These are phyloP conservation scores for Toxotes jaculatrix DNA, from an alignment of 2,113 vertebrate genomes.

Conservation along the genomic window DNA sequence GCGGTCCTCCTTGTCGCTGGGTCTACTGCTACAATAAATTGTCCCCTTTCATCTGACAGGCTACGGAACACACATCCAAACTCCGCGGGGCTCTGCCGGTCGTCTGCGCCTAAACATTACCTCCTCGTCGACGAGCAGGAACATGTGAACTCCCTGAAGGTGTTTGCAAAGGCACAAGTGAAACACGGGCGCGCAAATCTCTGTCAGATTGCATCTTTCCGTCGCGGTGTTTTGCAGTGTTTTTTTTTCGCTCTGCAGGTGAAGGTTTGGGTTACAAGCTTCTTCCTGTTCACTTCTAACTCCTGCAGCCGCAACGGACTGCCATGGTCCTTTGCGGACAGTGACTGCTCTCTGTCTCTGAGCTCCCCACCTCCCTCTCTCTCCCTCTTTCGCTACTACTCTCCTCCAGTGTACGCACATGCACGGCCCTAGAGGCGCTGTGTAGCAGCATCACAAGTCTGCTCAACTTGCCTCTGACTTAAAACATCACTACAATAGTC, in stretches of 20 bases:
- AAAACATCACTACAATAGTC: slow-evolving; percentile 39
- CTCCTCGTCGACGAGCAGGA: slow-evolving; percentile 63
- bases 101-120: slow-evolving; percentile 66
- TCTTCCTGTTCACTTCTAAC: slow-evolving; percentile 27
- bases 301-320: slow-evolving; percentile 36
- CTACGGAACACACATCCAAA: slow-evolving; percentile 63
- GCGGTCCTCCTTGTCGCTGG: slow-evolving; percentile 30
- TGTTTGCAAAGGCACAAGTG: slow-evolving; percentile 50
- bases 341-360: slow-evolving; percentile 28
- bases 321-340: slow-evolving; percentile 43
- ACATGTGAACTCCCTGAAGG: slow-evolving; percentile 66
- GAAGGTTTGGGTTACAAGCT: neutral
- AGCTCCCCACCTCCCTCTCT: slow-evolving; percentile 10
- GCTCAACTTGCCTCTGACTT: slow-evolving; percentile 17
- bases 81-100: slow-evolving; percentile 60
- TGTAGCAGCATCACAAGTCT: slow-evolving; percentile 40
- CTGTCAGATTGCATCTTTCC: slow-evolving; percentile 65
- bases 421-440: slow-evolving; percentile 56
- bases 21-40: neutral
- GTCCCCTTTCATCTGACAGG: slow-evolving; percentile 39
- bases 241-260: slow-evolving; percentile 1
- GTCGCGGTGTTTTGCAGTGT: neutral
- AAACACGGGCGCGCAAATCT: slow-evolving; percentile 29
- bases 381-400: neutral
- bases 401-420: slow-evolving; percentile 14